Evolutionary conservation across 2,888 invertebrate genomes (phyloP), one percentile per base, ranked within the genome.

Genomic region (Andrena trimmerana): DNA sequence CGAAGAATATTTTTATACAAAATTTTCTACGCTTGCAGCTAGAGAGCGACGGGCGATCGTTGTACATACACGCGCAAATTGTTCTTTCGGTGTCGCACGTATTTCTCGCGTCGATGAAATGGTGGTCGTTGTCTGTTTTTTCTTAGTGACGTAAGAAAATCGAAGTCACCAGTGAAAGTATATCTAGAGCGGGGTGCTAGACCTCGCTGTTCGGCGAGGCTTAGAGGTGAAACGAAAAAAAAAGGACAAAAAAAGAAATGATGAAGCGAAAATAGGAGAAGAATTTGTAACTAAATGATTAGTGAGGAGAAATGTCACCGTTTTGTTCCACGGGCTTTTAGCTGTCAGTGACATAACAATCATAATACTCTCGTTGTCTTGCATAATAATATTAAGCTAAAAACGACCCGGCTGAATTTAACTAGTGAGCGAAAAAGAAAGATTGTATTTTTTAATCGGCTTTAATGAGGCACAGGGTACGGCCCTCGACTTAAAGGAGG

Each of bases 1-100:
- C 85, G 90, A 91, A 91, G 90, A 85, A 92, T 94, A 94, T 94
- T 94, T 94, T 94, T 94, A 93, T 94, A 94, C 91, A 91, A 94
- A 94, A 94, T 93, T 93, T 94, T 93, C 91, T 91, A 92, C 86
- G 88, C 90, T 91, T 89, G 88, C 88, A 86, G 86, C 83, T 88
- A 80, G 82, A 78, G 83, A 86, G 88, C 85, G 85, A 86, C 79
- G 86, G 82, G 83, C 83, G 89, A 84, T 87, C 87, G 87, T 91
- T 91, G 92, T 93, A 93, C 84, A 92, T 93, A 86, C 68, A 88
- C 76, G 86, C 87, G 82, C 86, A 83, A 87, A 86, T 83, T 87
- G 84, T 84, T 86, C 82, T 86, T 84, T 84, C 84, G 85, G 82
- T 79, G 83, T 84, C 88, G 72, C 73, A 83, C 63, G 84, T 80